Percentiles rank a stretch among this genome's conserved stretches.
These are phyloP conservation scores for Crotalus tigris DNA, from an alignment of 2,113 vertebrate species.

Conservation along the genomic window DNA sequence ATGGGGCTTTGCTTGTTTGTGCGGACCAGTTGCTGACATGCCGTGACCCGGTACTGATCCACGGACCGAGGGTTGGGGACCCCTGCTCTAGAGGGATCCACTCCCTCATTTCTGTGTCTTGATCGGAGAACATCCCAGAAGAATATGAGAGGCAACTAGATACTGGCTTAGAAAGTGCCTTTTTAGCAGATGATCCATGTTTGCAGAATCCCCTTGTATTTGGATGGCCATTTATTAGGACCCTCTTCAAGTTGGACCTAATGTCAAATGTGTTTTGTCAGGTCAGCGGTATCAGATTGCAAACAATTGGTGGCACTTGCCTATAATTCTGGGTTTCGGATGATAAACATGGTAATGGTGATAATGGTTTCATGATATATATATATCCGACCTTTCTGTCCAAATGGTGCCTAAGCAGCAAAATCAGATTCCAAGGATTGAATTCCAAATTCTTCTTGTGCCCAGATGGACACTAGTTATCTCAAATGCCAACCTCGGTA, in stretches of 20 bases:
- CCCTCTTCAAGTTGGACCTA: not conserved
- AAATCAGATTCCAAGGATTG: not conserved
- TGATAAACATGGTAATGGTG: not conserved
- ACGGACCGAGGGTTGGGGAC: too few relatives aligned
- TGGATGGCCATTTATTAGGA: not conserved
- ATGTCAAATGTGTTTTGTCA: not conserved
- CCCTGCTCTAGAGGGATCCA: not conserved
- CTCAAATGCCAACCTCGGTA: not conserved
- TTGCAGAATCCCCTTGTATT: not conserved
- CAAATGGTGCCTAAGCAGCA: not conserved
- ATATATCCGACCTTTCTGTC: not conserved
- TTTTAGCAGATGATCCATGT: not conserved
- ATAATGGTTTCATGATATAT: not conserved
- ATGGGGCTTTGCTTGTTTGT: too few relatives aligned
- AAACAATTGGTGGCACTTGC: not conserved
- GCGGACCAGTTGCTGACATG: too few relatives aligned
- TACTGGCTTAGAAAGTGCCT: not conserved
- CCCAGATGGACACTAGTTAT: too few relatives aligned
- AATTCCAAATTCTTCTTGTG: not conserved
- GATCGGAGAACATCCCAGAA: not conserved
- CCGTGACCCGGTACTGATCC: too few relatives aligned
- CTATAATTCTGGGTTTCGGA: not conserved
- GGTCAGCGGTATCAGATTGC: not conserved
- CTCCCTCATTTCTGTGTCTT: not conserved
- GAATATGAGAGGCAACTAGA: not conserved